These are phyloP conservation scores for Podotricha telesiphe DNA, from an alignment of 2,888 invertebrate genomes.

Conservation along the genomic window DNA sequence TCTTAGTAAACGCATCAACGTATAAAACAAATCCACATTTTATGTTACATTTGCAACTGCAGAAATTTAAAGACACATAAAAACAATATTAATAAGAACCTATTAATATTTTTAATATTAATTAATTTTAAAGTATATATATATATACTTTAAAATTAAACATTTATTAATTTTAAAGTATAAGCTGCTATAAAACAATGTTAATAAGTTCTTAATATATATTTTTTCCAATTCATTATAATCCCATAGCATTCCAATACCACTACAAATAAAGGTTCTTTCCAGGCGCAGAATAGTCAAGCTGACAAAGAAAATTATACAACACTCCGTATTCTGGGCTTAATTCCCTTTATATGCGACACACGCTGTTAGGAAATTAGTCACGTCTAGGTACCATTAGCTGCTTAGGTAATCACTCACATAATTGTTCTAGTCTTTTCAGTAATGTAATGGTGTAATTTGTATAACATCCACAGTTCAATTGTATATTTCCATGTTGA, in stretches of 20 bases:
- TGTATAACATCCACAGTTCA: conserved; percentile 5
- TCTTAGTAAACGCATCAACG: too few species aligned
- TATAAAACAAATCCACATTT: too few species aligned
- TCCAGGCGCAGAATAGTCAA: conserved; percentile 32
- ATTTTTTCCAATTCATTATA: neutral
- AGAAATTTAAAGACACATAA: too few species aligned
- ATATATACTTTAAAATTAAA: too few species aligned
- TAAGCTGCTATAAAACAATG: too few species aligned
- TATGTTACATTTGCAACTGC: too few species aligned
- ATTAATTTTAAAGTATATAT: too few species aligned
- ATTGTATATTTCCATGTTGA: neutral
- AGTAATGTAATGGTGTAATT: conserved; percentile 8
- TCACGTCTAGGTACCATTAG: conserved; percentile 40
- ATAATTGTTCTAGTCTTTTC: conserved; percentile 31
- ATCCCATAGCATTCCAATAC: conserved; percentile 8
- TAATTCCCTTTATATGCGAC: conserved; percentile 44
- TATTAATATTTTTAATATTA: too few species aligned
- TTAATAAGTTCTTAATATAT: too few species aligned
- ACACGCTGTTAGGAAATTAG: conserved; percentile 40
- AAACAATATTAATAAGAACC: too few species aligned
- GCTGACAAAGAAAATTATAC: conserved; percentile 39
- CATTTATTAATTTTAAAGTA: too few species aligned
- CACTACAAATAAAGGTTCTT: conserved; percentile 33
- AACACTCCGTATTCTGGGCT: conserved; percentile 30
- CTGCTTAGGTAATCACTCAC: conserved; percentile 38